These are phyloP conservation scores for Telmatherina bonti DNA, from an alignment of 2,797 vertebrate species.

Conservation along the genomic window DNA sequence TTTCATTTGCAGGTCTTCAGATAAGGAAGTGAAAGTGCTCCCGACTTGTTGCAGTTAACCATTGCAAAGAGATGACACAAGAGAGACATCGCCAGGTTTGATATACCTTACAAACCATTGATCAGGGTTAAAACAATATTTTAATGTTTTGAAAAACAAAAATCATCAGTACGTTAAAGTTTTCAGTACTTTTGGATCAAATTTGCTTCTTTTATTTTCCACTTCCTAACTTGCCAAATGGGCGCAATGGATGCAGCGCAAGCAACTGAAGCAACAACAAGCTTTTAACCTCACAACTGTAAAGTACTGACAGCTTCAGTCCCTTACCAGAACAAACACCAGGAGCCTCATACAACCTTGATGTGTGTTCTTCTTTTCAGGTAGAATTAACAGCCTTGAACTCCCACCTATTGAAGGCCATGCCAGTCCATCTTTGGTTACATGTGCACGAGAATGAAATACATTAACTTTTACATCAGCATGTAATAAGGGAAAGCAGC, in stretches of 20 bases:
- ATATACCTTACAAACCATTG: no score
- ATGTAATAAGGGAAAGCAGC: slow-evolving; percentile 87
- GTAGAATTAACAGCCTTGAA: slow-evolving; percentile 17
- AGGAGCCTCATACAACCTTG: background rate
- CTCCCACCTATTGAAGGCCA: slow-evolving; percentile 58
- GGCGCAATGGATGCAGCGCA: no score
- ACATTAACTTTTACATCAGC: slow-evolving; percentile 89
- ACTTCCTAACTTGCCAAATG: no score
- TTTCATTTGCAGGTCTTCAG: background rate
- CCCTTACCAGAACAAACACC: background rate
- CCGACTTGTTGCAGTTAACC: background rate
- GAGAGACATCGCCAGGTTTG: background rate
- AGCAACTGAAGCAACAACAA: no score
- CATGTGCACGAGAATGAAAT: slow-evolving; percentile 83
- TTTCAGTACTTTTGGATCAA: background rate
- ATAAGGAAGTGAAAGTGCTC: background rate
- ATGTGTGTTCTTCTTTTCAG: background rate
- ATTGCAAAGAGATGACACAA: background rate
- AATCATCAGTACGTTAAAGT: no score
- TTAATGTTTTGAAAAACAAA: background rate
- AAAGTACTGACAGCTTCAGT: no score
- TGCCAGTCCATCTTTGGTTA: slow-evolving; percentile 75
- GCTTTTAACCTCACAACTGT: no score
- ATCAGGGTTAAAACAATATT: no score
- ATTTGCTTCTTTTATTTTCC: background rate